Base-by-base conservation (phyloP, 1,140 invertebrate genomes). In the Rhagoletis pomonella region DNA sequence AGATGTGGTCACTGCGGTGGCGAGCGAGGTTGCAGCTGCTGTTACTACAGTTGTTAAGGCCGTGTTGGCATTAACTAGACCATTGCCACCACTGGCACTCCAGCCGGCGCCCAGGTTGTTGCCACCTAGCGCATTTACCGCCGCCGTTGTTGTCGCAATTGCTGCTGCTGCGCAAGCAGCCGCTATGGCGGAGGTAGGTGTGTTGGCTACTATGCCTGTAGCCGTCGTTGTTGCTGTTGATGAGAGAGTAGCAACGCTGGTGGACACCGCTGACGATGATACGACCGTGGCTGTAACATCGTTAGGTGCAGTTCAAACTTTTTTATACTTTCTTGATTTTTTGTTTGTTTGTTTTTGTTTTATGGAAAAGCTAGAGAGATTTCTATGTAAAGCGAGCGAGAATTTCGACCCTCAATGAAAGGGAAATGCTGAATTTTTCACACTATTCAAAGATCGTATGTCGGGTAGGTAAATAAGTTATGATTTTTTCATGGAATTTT, bases 181-280 rank as follows among this genome's bases (percentile, higher is more conserved):
- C 44, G 88, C 91, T 5, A 91, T 91, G 12, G 90, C 91, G 2
- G 91, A 92, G 42, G 91, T 90, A 55, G 91, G 89, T 86, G 91
- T 92, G 77, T 29, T 29, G 29, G 29, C 29, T 29, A 84, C 77
- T 89, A 62, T 67, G 88, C 86, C 55, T 88, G 88, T 86, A 88
- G 86, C 87, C 44, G 73, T 90, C 88, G 87, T 55, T 89, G 88
- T 81, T 87, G 87, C 87, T 44, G 77, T 90, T 89, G 86, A 44
- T 5, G 91, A 91, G 39, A 91, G 90, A 4, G 91, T 90, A 2
- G 90, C 91, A 55, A 90, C 90, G 58, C 90, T 90, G 62, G 90
- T 90, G 84, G 90, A 90, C 85, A 86, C 77, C 89, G 89, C 90
- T 88, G 85, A 87, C 88, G 88, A 87, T 87, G 65, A 86, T 87